These are phyloP conservation scores for Crenichthys baileyi DNA, from an alignment of 2,797 vertebrate genomes.

Conservation along the genomic window DNA sequence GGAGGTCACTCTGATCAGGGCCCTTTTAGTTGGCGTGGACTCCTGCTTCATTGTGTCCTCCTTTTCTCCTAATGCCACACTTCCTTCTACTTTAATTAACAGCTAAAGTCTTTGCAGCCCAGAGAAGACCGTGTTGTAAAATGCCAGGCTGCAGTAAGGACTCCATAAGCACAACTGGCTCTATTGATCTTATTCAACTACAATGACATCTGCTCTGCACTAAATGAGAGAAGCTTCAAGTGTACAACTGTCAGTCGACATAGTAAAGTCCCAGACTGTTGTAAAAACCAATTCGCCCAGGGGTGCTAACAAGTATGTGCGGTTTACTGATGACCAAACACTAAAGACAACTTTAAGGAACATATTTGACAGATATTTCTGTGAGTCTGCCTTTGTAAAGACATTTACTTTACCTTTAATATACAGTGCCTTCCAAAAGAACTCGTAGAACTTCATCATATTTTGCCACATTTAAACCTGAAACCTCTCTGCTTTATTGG, in stretches of 20 bases:
- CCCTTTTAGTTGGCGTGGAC: conserved; percentile 23
- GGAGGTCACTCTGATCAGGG: conserved; percentile 58
- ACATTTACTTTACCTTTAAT: background rate
- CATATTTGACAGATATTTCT: background rate
- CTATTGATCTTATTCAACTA: conserved; percentile 70
- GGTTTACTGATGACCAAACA: conserved; percentile 28
- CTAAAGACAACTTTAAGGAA: conserved; percentile 1
- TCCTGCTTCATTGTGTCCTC: conserved; percentile 56
- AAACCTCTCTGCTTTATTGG: background rate
- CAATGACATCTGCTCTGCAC: conserved; percentile 72
- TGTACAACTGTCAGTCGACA: conserved; percentile 49
- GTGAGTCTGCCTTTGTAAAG: background rate
- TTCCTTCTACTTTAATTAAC: conserved; percentile 35
- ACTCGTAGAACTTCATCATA: too few relatives aligned
- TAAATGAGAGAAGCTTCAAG: conserved; percentile 66
- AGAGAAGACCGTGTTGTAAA: conserved; percentile 62
- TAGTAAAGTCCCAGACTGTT: conserved; percentile 46
- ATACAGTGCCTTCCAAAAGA: background rate
- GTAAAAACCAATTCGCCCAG: conserved; percentile 61
- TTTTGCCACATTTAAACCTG: background rate
- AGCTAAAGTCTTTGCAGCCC: conserved; percentile 34
- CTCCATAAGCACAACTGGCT: conserved; percentile 61
- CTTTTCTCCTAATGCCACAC: conserved; percentile 54
- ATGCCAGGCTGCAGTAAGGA: conserved; percentile 33
- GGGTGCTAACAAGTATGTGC: conserved; percentile 51